Evolutionary conservation across 2,113 vertebrate genomes (phyloP).

Genomic region (Mormyrus lacerda): DNA sequence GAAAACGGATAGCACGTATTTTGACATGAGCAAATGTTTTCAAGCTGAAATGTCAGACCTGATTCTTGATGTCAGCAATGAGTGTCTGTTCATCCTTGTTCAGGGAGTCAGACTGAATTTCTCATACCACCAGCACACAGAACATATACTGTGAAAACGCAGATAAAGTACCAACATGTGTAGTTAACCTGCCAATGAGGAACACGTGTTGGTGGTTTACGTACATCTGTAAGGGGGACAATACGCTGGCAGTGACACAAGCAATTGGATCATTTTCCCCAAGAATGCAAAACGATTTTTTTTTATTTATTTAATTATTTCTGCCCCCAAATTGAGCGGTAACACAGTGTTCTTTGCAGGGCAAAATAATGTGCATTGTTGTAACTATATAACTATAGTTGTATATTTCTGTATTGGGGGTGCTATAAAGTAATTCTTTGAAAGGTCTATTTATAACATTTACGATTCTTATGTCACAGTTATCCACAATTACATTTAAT

Average conservation of each 20-base stretch:
- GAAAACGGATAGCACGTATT: not conserved
- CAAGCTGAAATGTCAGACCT: not conserved
- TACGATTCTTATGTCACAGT: not conserved
- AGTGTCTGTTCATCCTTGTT: not conserved
- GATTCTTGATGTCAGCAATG: not conserved
- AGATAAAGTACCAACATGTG: not conserved
- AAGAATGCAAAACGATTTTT: conserved; percentile 13
- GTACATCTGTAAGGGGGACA: conserved; percentile 7
- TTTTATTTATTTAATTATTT: not conserved
- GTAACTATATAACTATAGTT: not conserved
- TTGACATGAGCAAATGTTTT: not conserved
- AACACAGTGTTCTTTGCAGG: not conserved
- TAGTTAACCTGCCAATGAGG: conserved; percentile 1
- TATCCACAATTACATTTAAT: not conserved
- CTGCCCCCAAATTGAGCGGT: conserved; percentile 15
- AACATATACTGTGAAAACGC: not conserved
- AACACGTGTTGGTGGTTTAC: conserved; percentile 4
- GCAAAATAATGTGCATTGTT: not conserved
- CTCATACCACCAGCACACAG: not conserved
- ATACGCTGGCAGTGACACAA: conserved; percentile 8
- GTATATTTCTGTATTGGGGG: not conserved
- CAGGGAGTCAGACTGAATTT: not conserved
- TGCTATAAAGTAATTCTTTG: not conserved
- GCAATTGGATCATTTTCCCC: conserved; percentile 19
- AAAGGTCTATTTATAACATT: not conserved